A percentile compares a stretch with the other conserved stretches of the same genome.
phyloP scores from a whole-genome alignment of 2,888 invertebrate species.

The Agrilus mali region DNA sequence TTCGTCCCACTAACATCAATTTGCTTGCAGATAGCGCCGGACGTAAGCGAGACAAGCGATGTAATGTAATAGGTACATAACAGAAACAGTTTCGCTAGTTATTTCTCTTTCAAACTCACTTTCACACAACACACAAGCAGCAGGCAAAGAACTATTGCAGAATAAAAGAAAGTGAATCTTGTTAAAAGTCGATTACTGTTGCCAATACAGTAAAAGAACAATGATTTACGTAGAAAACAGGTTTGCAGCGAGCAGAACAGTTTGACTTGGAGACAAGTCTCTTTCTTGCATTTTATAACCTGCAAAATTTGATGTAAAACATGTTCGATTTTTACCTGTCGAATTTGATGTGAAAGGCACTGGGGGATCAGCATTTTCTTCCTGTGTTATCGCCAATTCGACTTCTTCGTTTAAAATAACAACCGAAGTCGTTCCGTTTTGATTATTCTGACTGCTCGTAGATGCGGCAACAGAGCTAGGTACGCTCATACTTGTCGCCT shows the following conservation, averaged over 20 bases:
- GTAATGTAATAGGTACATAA: too few species aligned
- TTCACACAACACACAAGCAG: slow-evolving; percentile 12
- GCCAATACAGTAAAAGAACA: neutral
- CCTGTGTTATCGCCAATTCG: slow-evolving; percentile 39
- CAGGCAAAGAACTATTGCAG: neutral
- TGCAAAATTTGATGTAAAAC: slow-evolving; percentile 10
- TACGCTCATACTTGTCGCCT: slow-evolving; percentile 55
- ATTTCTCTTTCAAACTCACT: slow-evolving; percentile 12
- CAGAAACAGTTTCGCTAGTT: slow-evolving; percentile 8
- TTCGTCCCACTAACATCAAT: slow-evolving; percentile 18
- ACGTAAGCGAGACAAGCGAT: slow-evolving; percentile 10
- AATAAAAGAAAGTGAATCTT: slow-evolving; percentile 2
- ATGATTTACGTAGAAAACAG: slow-evolving; percentile 14
- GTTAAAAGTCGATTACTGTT: too few species aligned
- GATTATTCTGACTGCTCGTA: slow-evolving; percentile 37
- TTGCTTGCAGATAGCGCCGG: slow-evolving; percentile 9
- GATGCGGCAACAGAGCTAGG: slow-evolving; percentile 53
- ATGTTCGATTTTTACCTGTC: slow-evolving; percentile 39
- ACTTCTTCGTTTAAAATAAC: slow-evolving; percentile 33
- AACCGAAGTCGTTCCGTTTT: slow-evolving; percentile 29
- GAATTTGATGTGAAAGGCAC: slow-evolving; percentile 47
- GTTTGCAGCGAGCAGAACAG: slow-evolving; percentile 14
- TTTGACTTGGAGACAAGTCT: slow-evolving; percentile 6
- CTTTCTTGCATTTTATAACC: slow-evolving; percentile 9
- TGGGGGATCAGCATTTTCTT: slow-evolving; percentile 48